Conservation (phyloP, 2,113 vertebrate species). For the Nesoenas mayeri region DNA sequence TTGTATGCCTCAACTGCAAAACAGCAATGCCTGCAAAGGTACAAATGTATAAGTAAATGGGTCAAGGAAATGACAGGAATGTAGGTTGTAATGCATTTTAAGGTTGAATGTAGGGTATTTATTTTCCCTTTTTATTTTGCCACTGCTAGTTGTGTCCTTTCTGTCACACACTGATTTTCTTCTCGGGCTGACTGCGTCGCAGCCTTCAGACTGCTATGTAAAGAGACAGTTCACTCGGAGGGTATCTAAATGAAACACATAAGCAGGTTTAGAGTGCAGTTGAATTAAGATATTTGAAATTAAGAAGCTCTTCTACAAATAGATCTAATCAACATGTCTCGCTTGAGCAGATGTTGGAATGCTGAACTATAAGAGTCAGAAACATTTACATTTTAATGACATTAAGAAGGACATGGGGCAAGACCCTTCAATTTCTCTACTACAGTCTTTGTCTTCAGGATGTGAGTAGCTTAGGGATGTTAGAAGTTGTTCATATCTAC, state of each 20-base stretch:
- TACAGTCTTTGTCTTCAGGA: neutral
- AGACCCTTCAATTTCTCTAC: neutral
- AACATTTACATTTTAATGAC: neutral
- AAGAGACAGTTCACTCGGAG: neutral
- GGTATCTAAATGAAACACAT: neutral
- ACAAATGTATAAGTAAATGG: neutral
- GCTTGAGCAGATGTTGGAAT: neutral
- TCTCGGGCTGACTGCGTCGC: neutral
- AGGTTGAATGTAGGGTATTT: neutral
- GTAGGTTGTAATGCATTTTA: neutral
- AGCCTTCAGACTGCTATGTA: neutral
- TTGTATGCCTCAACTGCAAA: neutral
- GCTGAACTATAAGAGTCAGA: neutral
- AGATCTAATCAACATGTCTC: neutral
- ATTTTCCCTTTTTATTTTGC: neutral
- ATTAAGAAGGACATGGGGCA: neutral
- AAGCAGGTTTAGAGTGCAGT: neutral
- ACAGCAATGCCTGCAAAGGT: neutral
- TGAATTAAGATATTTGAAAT: neutral
- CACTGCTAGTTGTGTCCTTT: neutral
- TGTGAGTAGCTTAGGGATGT: neutral
- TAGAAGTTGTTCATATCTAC: neutral
- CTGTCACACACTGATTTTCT: neutral
- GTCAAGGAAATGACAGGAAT: neutral
- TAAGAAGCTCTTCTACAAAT: neutral